These are phyloP conservation scores for Agonum fuliginosum DNA, from an alignment of 2,888 invertebrate genomes.

Conservation along the genomic window DNA sequence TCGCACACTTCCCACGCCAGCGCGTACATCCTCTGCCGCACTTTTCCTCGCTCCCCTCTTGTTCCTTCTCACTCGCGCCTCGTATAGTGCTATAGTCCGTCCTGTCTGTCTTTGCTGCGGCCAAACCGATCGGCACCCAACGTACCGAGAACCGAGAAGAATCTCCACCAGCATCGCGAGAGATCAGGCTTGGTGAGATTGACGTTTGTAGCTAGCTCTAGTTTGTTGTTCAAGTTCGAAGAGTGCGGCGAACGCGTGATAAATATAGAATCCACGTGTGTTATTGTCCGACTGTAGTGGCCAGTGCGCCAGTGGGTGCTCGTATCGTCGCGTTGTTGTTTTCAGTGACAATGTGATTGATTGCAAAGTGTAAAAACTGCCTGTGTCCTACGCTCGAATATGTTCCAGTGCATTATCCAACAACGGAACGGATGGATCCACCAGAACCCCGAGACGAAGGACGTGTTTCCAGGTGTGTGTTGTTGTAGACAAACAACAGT, in stretches of 20 bases:
- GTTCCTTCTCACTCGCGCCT: background rate
- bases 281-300: conserved; percentile 5
- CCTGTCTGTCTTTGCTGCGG: conserved; percentile 25
- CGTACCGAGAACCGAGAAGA: conserved; percentile 22
- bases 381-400: conserved; percentile 67
- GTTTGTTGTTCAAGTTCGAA: too few relatives aligned
- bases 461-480: conserved; percentile 85
- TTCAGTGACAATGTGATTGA: conserved; percentile 43
- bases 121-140: conserved; percentile 11
- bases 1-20: conserved; percentile 38
- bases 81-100: too few relatives aligned
- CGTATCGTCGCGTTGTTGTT: background rate
- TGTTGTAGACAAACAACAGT: conserved; percentile 9
- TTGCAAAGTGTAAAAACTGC: background rate
- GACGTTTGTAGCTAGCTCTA: too few relatives aligned
- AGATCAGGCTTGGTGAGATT: too few relatives aligned
- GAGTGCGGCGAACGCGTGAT: too few relatives aligned
- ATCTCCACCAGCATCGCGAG: conserved; percentile 19
- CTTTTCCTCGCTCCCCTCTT: background rate
- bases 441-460: conserved; percentile 81
- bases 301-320: conserved; percentile 27
- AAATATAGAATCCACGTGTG: conserved; percentile 64
- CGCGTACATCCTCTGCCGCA: conserved; percentile 18
- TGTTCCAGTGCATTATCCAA: conserved; percentile 91
- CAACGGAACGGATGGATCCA: conserved; percentile 86